Evolutionary conservation across 1,140 invertebrate species (phyloP), one percentile per base, ranked within the genome.

Genomic region (Drosophila repletoides): DNA sequence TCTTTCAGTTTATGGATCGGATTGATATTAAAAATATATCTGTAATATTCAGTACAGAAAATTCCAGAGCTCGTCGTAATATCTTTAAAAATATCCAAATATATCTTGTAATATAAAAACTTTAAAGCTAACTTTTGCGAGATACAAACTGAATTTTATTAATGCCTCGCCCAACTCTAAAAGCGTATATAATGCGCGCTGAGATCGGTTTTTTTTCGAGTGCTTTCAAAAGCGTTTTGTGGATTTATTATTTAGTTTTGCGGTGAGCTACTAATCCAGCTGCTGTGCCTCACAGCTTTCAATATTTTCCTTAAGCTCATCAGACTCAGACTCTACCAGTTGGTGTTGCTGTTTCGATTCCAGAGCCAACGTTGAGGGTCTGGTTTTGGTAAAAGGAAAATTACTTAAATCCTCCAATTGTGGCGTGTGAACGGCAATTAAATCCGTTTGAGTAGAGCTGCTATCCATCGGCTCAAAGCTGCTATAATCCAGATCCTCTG

Each of bases 401-500:
- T 80, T 83, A 10, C 60, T 71, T 12, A 88, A 70, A 38, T 79
- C 84, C 51, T 90, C 89, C 9, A 93, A 92, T 84, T 94, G 93
- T 2, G 95, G 95, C 1, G 94, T 95, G 73, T 94, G 92, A 3
- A 95, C 94, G 1, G 95, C 95, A 9, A 93, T 92, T 58, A 96
- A 94, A 91, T 96, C 95, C 0, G 95, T 96, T 91, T 96, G 95
- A 2, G 95, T 95, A 55, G 92, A 93, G 72, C 93, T 93, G 5
- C 92, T 93, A 40, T 92, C 92, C 26, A 92, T 91, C 4, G 91
- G 70, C 17, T 81, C 83, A 6, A 52, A 38, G 15, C 26, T 59
- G 17, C 38, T 76, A 38, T 12, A 29, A 0, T 33, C 74, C 2
- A 19, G 9, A 3, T 64, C 79, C 1, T 86, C 66, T n/a, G 36